Evolutionary conservation across 2,113 vertebrate genomes (phyloP).

Genomic region (Monarcha castaneiventris): DNA sequence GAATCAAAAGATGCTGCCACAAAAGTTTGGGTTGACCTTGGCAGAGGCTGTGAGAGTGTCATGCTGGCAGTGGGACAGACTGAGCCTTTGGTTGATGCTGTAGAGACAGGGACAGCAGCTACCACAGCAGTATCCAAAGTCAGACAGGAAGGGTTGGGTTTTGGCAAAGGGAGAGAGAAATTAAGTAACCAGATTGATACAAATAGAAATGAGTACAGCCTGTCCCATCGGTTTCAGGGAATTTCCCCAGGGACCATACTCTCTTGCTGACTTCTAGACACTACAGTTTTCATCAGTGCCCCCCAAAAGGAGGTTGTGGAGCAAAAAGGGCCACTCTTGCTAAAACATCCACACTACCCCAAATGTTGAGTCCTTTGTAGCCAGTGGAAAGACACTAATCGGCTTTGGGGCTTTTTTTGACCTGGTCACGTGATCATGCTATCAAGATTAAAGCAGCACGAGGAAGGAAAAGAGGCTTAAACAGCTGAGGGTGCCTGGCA

Average conservation of each 20-base stretch:
- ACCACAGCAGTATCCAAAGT: neutral
- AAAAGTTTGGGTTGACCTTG: neutral
- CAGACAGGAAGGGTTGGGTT: neutral
- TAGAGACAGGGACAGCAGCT: neutral
- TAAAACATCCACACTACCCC: neutral
- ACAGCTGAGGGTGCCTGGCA: constrained; percentile 63
- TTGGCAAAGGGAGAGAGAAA: neutral
- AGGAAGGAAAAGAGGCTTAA: constrained; percentile 84
- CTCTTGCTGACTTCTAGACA: neutral
- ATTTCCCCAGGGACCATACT: neutral
- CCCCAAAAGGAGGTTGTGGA: neutral
- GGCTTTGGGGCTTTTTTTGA: constrained; percentile 76
- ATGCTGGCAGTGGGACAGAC: neutral
- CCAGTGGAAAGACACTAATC: constrained; percentile 70
- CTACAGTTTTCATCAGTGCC: neutral
- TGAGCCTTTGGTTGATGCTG: neutral
- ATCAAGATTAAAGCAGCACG: constrained; percentile 85
- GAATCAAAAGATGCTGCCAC: neutral
- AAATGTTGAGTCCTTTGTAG: constrained; percentile 3
- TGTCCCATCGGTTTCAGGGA: neutral
- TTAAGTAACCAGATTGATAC: neutral
- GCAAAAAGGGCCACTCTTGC: neutral
- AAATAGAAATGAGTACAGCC: neutral
- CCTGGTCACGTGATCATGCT: constrained; percentile 73
- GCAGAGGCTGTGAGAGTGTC: neutral